A percentile compares a stretch with the other conserved stretches of the same genome.
These are phyloP conservation scores for Lasioglossum leucozonium DNA, from an alignment of 2,888 invertebrate species.

Conservation along the genomic window DNA sequence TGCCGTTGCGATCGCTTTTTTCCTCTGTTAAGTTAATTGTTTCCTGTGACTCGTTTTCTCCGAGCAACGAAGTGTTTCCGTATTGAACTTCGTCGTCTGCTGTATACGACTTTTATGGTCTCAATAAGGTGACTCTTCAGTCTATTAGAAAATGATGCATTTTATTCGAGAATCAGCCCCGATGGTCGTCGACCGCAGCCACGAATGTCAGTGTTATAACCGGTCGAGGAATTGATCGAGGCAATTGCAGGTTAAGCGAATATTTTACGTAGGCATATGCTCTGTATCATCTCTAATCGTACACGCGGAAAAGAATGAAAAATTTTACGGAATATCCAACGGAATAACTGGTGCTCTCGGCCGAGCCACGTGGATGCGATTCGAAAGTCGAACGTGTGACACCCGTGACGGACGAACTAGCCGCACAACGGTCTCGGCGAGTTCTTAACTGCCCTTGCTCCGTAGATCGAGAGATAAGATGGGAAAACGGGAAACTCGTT, in stretches of 20 bases:
- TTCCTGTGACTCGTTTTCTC: neutral
- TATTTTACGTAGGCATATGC: too few relatives aligned
- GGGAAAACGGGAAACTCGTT: conserved; percentile 25
- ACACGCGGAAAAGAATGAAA: neutral
- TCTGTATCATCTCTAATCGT: too few relatives aligned
- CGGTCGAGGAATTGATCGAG: neutral
- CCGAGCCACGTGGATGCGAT: neutral
- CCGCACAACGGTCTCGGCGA: conserved; percentile 54
- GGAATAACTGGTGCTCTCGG: neutral
- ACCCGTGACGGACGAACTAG: neutral
- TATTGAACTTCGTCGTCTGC: neutral
- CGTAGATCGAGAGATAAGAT: conserved; percentile 52
- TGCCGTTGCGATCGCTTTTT: too few relatives aligned
- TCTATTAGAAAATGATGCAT: neutral
- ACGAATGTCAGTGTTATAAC: neutral
- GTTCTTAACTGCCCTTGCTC: conserved; percentile 22
- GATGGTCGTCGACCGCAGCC: neutral
- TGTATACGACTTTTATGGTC: neutral
- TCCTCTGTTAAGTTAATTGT: neutral
- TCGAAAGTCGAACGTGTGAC: neutral
- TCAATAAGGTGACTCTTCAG: neutral
- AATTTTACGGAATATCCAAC: neutral
- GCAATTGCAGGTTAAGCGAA: too few relatives aligned
- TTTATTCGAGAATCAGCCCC: neutral
- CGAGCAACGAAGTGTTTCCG: neutral